These are phyloP conservation scores for Rhynchotus rufescens DNA, from an alignment of 2,797 vertebrate genomes.

Conservation along the genomic window DNA sequence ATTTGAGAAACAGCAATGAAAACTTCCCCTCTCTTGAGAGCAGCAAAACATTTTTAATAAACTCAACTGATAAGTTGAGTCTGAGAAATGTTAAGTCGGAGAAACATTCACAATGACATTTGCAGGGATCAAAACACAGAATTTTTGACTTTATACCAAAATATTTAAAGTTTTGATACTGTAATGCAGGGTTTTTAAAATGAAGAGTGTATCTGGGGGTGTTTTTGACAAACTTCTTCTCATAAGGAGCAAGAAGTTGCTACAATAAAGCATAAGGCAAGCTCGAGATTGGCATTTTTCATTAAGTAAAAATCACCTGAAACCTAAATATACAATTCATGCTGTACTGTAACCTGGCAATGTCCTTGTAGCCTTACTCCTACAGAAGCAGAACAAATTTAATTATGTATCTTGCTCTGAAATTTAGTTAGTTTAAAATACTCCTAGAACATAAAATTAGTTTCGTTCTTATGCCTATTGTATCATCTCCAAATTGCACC, in stretches of 20 bases:
- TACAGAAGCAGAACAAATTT: not conserved
- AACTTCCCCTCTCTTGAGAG: not conserved
- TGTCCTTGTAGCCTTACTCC: conserved; percentile 11
- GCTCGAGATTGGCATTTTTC: conserved; percentile 12
- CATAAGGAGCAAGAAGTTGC: not conserved
- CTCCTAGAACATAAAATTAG: conserved; percentile 12
- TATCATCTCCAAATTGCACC: not conserved
- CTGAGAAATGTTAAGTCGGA: not conserved
- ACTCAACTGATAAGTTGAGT: not conserved
- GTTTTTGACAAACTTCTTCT: not conserved
- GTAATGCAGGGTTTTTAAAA: not conserved
- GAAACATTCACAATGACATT: not conserved
- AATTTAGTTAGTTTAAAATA: conserved; percentile 12
- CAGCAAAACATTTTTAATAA: not conserved
- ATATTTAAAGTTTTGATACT: not conserved
- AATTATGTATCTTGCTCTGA: not conserved
- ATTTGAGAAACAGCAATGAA: not conserved
- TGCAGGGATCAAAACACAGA: not conserved
- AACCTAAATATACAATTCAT: conserved; percentile 40
- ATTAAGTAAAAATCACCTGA: conserved; percentile 57
- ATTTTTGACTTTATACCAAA: conserved; percentile 5
- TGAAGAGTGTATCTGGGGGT: not conserved
- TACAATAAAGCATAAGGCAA: not conserved
- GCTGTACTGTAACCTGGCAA: conserved; percentile 23
- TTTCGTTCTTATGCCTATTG: not conserved